Conservation (phyloP, 2,113 vertebrate genomes). For the Ceyx margarethae region DNA sequence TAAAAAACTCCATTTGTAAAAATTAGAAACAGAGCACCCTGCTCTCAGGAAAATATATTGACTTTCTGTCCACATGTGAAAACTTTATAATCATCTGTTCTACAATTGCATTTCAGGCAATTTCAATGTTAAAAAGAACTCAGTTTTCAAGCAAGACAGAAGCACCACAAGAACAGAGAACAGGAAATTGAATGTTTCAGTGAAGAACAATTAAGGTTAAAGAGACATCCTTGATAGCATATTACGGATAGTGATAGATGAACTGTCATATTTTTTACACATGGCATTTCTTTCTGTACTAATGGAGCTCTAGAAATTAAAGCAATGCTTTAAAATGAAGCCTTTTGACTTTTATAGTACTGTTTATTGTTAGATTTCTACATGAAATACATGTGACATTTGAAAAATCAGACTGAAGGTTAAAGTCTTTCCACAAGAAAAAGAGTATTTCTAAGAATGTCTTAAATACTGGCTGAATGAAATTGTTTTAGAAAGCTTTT, state of each 20-base stretch:
- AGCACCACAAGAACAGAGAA: neutral
- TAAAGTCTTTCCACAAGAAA: neutral
- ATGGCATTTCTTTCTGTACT: slow-evolving; percentile 3
- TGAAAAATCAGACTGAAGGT: neutral
- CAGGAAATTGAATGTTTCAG: slow-evolving; percentile 41
- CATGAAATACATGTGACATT: neutral
- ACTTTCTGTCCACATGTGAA: neutral
- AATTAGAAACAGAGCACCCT: neutral
- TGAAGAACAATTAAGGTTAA: slow-evolving; percentile 52
- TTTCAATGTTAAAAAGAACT: slow-evolving; percentile 5
- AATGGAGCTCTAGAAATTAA: slow-evolving; percentile 8
- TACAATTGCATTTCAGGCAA: neutral
- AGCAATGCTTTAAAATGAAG: slow-evolving; percentile 29
- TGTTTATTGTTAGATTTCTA: neutral
- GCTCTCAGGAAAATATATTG: neutral
- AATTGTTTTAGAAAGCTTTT: neutral
- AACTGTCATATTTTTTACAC: neutral
- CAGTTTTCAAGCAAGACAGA: neutral
- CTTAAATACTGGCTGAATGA: neutral
- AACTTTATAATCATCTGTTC: neutral
- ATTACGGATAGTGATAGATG: slow-evolving; percentile 14
- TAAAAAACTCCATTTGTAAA: neutral
- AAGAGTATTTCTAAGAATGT: neutral
- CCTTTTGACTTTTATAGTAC: neutral
- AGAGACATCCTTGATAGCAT: neutral